Percentiles rank a stretch among this genome's conserved stretches.
Evolutionary conservation across 2,797 vertebrate species (phyloP).

Genomic region (Spheniscus humboldti): DNA sequence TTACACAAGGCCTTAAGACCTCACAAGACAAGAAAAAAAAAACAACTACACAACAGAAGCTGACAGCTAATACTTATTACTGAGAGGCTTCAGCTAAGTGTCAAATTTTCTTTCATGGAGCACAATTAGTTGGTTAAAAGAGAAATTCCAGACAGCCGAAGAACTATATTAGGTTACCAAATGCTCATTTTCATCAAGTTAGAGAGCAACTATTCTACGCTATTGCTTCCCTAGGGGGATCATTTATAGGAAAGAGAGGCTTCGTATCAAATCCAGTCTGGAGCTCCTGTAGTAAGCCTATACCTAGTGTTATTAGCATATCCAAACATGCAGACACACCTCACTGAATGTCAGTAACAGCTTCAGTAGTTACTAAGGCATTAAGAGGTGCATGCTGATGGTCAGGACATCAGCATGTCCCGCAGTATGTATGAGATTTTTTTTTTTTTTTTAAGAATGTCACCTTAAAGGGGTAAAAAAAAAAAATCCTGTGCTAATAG

Average conservation of each 20-base stretch:
- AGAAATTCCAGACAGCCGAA: neutral
- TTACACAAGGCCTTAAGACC: neutral
- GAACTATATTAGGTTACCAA: neutral
- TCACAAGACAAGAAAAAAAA: neutral
- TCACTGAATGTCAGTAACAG: neutral
- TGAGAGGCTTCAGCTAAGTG: neutral
- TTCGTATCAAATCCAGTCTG: neutral
- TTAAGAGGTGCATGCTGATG: neutral
- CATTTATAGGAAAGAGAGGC: neutral
- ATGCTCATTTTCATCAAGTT: neutral
- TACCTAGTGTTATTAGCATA: neutral
- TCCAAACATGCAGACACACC: neutral
- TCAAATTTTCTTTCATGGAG: neutral
- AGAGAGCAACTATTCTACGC: neutral
- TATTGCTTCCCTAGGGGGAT: neutral
- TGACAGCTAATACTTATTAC: neutral
- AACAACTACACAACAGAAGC: neutral
- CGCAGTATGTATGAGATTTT: accelerated
- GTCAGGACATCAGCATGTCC: neutral
- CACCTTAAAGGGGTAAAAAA: neutral
- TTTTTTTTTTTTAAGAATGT: neutral
- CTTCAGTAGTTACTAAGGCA: neutral
- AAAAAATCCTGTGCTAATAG: neutral
- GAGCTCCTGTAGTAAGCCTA: neutral
- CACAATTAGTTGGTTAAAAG: neutral